Evolutionary conservation across 2,888 invertebrate species (phyloP).

Genomic region (Ormyrus rosae): DNA sequence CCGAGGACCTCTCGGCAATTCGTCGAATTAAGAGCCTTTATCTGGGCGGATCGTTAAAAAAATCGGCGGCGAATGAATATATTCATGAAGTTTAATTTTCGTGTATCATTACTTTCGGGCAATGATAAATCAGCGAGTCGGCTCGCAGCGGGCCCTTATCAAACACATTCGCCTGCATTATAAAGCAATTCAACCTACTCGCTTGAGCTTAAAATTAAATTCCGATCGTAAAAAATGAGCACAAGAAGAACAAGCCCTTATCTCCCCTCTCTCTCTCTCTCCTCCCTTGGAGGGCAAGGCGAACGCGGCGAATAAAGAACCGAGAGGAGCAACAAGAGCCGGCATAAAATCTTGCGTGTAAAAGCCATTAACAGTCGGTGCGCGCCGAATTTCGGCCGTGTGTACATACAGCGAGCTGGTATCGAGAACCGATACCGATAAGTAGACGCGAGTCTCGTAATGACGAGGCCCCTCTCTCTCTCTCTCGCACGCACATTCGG

Average conservation of each 20-base stretch:
- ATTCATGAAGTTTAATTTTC: slow-evolving; percentile 57
- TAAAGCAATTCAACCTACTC: slow-evolving; percentile 51
- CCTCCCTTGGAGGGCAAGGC: slow-evolving; percentile 12
- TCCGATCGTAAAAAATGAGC: slow-evolving; percentile 57
- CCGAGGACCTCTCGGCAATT: slow-evolving; percentile 28
- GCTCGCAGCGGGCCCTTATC: slow-evolving; percentile 50
- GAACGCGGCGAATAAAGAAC: slow-evolving; percentile 25
- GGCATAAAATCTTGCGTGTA: slow-evolving; percentile 38
- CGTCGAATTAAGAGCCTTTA: slow-evolving; percentile 40
- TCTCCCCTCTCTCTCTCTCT: slow-evolving; percentile 36
- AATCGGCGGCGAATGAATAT: slow-evolving; percentile 51
- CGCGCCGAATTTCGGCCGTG: slow-evolving; percentile 36
- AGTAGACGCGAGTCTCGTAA: slow-evolving; percentile 64
- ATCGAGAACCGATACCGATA: slow-evolving; percentile 65
- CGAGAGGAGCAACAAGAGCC: slow-evolving; percentile 10
- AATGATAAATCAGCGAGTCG: slow-evolving; percentile 52
- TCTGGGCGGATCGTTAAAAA: slow-evolving; percentile 41
- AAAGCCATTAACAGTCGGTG: slow-evolving; percentile 53
- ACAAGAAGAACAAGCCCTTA: slow-evolving; percentile 53
- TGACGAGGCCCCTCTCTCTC: slow-evolving; percentile 62
- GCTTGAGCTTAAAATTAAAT: slow-evolving; percentile 56
- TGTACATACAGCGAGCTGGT: background rate
- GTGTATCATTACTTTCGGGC: slow-evolving; percentile 51
- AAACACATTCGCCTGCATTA: slow-evolving; percentile 53
- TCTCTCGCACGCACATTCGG: slow-evolving; percentile 46